These are phyloP conservation scores for Melopsittacus undulatus DNA, from an alignment of 2,797 vertebrate genomes.

Conservation along the genomic window DNA sequence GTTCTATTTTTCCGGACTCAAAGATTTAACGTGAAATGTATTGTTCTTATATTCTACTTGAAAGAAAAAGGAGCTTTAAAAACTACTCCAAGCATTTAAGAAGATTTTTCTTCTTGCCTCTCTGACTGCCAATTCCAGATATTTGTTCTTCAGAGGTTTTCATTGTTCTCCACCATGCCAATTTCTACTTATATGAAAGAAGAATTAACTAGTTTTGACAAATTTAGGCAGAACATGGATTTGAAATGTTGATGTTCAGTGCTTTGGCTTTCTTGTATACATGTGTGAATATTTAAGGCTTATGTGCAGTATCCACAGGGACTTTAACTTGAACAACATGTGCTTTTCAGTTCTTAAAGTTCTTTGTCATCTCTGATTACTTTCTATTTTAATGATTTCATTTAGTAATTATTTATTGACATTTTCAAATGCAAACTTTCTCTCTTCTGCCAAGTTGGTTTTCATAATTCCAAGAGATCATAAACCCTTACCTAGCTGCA, in stretches of 20 bases:
- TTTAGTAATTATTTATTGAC: neutral
- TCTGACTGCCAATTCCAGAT: neutral
- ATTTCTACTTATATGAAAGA: neutral
- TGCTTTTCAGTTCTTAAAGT: neutral
- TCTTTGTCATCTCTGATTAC: neutral
- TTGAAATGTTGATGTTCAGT: neutral
- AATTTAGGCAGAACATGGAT: neutral
- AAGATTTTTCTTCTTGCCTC: neutral
- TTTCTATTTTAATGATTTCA: neutral
- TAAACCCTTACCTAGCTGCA: neutral
- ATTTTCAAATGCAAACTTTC: neutral
- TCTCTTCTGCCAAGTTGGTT: neutral
- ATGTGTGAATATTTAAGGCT: neutral
- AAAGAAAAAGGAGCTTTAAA: neutral
- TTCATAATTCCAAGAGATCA: neutral
- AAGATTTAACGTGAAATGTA: neutral
- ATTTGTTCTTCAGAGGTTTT: neutral
- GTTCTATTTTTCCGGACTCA: neutral
- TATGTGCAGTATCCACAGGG: neutral
- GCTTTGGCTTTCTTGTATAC: neutral
- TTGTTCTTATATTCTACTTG: neutral
- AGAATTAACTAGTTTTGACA: neutral
- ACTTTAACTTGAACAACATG: neutral
- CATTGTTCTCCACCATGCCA: neutral
- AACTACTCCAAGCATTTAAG: neutral